These are phyloP conservation scores for Mythimna albipuncta DNA, from an alignment of 2,888 invertebrate genomes.

Conservation along the genomic window DNA sequence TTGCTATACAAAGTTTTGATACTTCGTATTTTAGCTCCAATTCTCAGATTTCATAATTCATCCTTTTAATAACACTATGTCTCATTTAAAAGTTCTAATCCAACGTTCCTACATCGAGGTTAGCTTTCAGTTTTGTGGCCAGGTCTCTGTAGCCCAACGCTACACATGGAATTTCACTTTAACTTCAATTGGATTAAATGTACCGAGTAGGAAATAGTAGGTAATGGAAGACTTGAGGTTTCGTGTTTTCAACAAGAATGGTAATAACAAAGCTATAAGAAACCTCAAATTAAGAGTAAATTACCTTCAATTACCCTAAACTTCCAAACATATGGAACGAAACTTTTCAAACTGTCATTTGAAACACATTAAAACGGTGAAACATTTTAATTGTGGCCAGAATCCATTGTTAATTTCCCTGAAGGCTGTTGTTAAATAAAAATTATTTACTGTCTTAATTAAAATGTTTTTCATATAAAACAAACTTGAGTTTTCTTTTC, in stretches of 20 bases:
- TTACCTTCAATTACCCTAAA: slow-evolving; percentile 49
- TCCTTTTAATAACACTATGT: slow-evolving; percentile 3
- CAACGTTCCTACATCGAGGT: slow-evolving; percentile 9
- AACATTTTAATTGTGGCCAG: slow-evolving; percentile 58
- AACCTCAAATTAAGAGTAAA: slow-evolving; percentile 53
- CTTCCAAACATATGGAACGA: slow-evolving; percentile 42
- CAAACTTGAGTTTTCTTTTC: slow-evolving; percentile 14
- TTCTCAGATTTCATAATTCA: not conserved
- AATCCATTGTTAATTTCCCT: slow-evolving; percentile 53
- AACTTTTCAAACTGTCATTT: slow-evolving; percentile 64
- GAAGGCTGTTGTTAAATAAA: slow-evolving; percentile 35
- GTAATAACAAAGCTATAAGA: slow-evolving; percentile 31
- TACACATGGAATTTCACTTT: slow-evolving; percentile 52
- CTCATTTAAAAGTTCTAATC: slow-evolving; percentile 26
- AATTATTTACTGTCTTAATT: slow-evolving; percentile 40
- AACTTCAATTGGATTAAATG: slow-evolving; percentile 42
- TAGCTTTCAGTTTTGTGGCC: slow-evolving; percentile 35
- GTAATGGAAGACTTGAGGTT: slow-evolving; percentile 34
- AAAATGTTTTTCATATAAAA: slow-evolving; percentile 25
- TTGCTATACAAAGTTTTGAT: not conserved
- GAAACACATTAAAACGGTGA: slow-evolving; percentile 59
- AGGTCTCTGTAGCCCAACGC: slow-evolving; percentile 31
- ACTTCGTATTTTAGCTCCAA: not conserved
- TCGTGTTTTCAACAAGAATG: slow-evolving; percentile 24
- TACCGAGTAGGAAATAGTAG: slow-evolving; percentile 19